These are phyloP conservation scores for human (Homo sapiens) DNA, from an alignment of 2,113 vertebrate genomes.

Conservation along the genomic window DNA sequence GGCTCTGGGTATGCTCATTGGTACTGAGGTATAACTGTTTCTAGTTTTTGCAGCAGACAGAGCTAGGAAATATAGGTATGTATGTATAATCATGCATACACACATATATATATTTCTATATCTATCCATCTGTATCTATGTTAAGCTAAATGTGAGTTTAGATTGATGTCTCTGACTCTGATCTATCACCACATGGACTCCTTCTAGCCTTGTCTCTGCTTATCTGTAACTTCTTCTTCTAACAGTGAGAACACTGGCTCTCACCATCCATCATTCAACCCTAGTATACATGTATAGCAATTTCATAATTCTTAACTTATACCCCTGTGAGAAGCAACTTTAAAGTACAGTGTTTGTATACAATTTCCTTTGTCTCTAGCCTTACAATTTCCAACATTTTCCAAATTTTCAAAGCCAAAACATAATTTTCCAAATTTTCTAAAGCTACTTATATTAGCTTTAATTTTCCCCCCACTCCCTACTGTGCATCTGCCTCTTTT, in stretches of 20 bases:
- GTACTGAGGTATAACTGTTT: background rate
- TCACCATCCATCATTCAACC: background rate
- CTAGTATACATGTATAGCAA: background rate
- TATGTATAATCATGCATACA: background rate
- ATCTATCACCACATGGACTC: background rate
- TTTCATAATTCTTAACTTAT: background rate
- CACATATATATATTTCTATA: background rate
- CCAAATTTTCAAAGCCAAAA: background rate
- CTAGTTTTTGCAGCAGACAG: background rate
- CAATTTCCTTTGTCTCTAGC: background rate
- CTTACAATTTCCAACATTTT: background rate
- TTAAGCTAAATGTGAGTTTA: background rate
- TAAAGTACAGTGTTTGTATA: background rate
- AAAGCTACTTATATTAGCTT: background rate
- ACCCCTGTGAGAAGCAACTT: background rate
- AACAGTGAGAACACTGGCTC: background rate
- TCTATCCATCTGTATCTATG: background rate
- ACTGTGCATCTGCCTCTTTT: background rate
- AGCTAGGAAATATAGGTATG: background rate
- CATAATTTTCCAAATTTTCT: background rate
- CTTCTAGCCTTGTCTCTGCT: background rate
- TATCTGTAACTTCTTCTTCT: background rate
- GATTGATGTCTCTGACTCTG: background rate
- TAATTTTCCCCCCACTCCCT: background rate
- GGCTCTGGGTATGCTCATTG: background rate